phyloP scores from a whole-genome alignment of 2,888 invertebrate species.

The Ametastegia equiseti region DNA sequence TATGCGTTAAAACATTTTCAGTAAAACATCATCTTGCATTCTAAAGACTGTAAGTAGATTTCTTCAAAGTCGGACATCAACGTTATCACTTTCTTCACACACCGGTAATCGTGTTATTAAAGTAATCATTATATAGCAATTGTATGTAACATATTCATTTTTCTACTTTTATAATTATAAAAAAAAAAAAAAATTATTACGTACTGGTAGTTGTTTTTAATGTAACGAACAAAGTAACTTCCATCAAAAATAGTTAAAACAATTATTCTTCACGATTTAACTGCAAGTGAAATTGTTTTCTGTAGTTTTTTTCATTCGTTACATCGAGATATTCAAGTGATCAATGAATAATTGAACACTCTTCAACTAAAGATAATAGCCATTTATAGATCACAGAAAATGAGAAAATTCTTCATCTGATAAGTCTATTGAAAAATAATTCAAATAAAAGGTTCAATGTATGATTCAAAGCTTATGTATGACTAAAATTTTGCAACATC shows the following conservation, averaged over 20 bases:
- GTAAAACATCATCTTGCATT: constrained; percentile 48
- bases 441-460: too few relatives aligned
- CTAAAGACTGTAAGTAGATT: not conserved
- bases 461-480: not conserved
- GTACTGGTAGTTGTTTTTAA: not conserved
- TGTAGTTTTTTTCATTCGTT: not conserved
- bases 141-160: not conserved
- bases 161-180: not conserved
- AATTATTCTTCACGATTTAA: not conserved
- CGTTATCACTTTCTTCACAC: constrained; percentile 16
- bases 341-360: not conserved
- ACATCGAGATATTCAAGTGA: not conserved
- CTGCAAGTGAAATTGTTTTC: not conserved
- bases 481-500: not conserved
- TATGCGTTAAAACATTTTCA: not conserved
- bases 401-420: too few relatives aligned
- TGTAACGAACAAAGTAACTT: not conserved
- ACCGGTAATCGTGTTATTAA: too few relatives aligned
- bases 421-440: too few relatives aligned
- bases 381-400: not conserved
- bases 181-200: not conserved
- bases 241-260: not conserved
- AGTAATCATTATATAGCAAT: not conserved
- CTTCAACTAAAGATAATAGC: not conserved
- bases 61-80: not conserved